These are phyloP conservation scores for Auanema freiburgensis DNA, from an alignment of 2,888 invertebrate genomes.

Conservation along the genomic window DNA sequence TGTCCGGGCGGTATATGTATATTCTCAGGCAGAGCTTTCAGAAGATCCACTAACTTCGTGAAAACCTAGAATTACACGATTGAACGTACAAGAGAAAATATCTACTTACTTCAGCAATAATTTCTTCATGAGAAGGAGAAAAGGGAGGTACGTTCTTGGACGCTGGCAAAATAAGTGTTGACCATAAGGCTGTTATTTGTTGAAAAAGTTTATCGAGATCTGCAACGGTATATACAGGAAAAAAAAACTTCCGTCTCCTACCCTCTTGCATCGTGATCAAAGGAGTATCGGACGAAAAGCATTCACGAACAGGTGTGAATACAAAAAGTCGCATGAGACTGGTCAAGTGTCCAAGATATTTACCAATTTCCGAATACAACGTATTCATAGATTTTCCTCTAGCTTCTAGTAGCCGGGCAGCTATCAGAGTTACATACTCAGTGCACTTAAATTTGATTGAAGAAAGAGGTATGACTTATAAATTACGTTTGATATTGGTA, in stretches of 20 bases:
- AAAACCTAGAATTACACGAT: constrained; percentile 15
- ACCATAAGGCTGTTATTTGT: constrained; percentile 40
- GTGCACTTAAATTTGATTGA: constrained; percentile 1
- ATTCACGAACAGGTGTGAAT: constrained; percentile 32
- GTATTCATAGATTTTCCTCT: constrained; percentile 26
- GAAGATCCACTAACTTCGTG: constrained; percentile 47
- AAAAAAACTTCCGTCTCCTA: neutral
- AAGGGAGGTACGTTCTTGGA: constrained; percentile 54
- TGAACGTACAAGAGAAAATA: no score
- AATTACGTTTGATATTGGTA: neutral
- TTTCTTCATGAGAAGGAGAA: constrained; percentile 41
- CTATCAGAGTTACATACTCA: constrained; percentile 26
- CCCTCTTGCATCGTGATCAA: constrained; percentile 26
- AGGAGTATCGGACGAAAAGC: constrained; percentile 29
- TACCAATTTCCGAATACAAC: constrained; percentile 30
- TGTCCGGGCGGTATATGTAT: constrained; percentile 48
- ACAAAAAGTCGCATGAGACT: constrained; percentile 38
- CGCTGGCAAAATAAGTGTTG: constrained; percentile 52
- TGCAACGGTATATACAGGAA: constrained; percentile 18
- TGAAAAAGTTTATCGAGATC: constrained; percentile 47
- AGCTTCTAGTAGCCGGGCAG: constrained; percentile 29
- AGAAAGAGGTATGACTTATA: constrained; percentile 1
- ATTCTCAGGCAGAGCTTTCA: constrained; percentile 51
- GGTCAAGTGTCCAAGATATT: constrained; percentile 33
- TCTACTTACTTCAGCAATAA: constrained; percentile 25